phyloP scores from a whole-genome alignment of 2,888 invertebrate genomes.

The Petrophora chlorosata region DNA sequence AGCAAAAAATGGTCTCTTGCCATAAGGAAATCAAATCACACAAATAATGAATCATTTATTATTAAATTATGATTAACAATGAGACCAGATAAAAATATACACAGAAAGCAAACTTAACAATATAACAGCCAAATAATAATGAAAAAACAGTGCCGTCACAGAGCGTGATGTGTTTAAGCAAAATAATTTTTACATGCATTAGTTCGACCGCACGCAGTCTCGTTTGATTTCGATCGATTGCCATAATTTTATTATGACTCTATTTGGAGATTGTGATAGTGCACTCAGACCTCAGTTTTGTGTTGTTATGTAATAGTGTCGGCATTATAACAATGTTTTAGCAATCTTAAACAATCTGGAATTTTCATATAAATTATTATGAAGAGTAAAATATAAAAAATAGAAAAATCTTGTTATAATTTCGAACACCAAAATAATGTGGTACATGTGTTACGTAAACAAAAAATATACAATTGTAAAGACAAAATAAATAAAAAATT shows the following conservation, averaged over 20 bases:
- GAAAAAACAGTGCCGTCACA: constrained; percentile 42
- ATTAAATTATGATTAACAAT: constrained; percentile 18
- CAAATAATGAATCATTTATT: constrained; percentile 14
- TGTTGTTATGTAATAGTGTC: constrained; percentile 2
- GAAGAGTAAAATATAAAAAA: not conserved
- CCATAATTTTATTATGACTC: no score
- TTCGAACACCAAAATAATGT: constrained; percentile 1
- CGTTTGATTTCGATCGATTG: no score
- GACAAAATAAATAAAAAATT: constrained; percentile 32
- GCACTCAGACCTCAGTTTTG: constrained; percentile 7
- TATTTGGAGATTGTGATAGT: no score
- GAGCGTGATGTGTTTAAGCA: constrained; percentile 36
- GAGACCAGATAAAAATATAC: constrained; percentile 26
- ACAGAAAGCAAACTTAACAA: constrained; percentile 45
- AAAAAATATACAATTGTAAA: constrained; percentile 15
- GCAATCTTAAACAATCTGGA: no score
- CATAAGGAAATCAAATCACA: constrained; percentile 18
- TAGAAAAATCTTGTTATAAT: not conserved
- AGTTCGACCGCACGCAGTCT: constrained; percentile 3
- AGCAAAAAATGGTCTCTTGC: constrained; percentile 3
- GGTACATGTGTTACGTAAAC: constrained; percentile 3
- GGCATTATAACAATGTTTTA: constrained; percentile 9
- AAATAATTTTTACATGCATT: constrained; percentile 39
- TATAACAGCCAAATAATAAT: constrained; percentile 71
- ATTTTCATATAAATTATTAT: not conserved